These are phyloP conservation scores for Trypoxylus dichotomus DNA, from an alignment of 1,140 invertebrate genomes.

Conservation along the genomic window DNA sequence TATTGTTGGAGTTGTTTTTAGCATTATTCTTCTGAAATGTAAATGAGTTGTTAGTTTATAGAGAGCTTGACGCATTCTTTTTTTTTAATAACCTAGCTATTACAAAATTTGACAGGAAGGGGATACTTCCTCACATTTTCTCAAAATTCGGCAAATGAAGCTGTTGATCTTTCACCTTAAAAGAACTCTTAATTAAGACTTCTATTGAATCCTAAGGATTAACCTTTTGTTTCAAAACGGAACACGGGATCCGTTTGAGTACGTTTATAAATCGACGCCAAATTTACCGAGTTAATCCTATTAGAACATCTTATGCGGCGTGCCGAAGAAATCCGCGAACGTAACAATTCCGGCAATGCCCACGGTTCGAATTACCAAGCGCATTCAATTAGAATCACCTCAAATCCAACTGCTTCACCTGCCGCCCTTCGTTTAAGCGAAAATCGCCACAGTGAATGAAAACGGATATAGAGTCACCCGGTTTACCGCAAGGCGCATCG, in stretches of 20 bases:
- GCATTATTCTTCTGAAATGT: too few species aligned
- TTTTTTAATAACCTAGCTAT: too few species aligned
- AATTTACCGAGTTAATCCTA: background rate
- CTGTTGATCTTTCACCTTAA: too few species aligned
- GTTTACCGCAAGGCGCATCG: background rate
- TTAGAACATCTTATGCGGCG: background rate
- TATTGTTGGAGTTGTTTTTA: too few species aligned
- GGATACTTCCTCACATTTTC: too few species aligned
- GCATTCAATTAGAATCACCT: background rate
- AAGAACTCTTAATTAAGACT: too few species aligned
- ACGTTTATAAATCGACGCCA: background rate
- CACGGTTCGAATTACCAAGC: background rate
- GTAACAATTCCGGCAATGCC: background rate
- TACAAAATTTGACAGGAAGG: too few species aligned
- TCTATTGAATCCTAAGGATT: background rate
- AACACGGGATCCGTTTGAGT: background rate
- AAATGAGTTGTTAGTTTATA: too few species aligned
- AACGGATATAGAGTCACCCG: background rate
- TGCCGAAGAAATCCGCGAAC: background rate
- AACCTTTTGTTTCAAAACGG: background rate
- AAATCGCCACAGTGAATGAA: background rate
- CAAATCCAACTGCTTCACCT: background rate
- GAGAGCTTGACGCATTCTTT: too few species aligned
- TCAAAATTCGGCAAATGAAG: too few species aligned
- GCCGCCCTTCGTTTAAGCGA: background rate